Percentiles rank a stretch among this genome's conserved stretches.
Conservation (phyloP, 2,888 invertebrate species). For the Drosophila cognata region DNA sequence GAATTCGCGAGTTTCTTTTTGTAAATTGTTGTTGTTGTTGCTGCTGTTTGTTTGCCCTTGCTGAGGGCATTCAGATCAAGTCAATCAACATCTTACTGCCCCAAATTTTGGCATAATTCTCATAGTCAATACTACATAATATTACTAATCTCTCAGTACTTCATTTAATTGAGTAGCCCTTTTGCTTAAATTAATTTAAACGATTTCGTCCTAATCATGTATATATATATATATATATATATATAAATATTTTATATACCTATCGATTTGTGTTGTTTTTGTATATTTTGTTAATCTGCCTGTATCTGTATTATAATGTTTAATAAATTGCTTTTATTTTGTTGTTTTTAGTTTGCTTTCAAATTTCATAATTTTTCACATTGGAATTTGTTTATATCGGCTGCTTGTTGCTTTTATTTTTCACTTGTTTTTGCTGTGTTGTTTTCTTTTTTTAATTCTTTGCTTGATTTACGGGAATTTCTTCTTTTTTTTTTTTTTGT, state of each 20-base stretch:
- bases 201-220: not conserved
- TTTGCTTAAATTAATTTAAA: not conserved
- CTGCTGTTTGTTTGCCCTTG: not conserved
- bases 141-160: not conserved
- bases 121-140: not conserved
- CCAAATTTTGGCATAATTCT: not conserved
- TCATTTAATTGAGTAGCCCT: not conserved
- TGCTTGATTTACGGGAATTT: conserved; percentile 25
- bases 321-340: conserved; percentile 20
- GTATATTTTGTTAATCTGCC: conserved; percentile 4
- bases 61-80: not conserved
- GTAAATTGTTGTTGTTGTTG: not conserved
- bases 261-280: conserved; percentile 7
- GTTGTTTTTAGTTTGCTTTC: conserved; percentile 29
- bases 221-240: not conserved
- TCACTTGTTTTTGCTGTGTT: not conserved
- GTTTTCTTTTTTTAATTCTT: conserved; percentile 1
- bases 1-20: not conserved
- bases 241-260: conserved; percentile 12
- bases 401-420: not conserved
- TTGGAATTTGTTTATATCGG: conserved; percentile 24
- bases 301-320: conserved; percentile 16
- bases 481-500: not conserved
- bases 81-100: not conserved
- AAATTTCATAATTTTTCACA: conserved; percentile 38